A percentile compares a stretch with the other conserved stretches of the same genome.
These are phyloP conservation scores for Apis laboriosa DNA, from an alignment of 1,140 invertebrate genomes.

Conservation along the genomic window DNA sequence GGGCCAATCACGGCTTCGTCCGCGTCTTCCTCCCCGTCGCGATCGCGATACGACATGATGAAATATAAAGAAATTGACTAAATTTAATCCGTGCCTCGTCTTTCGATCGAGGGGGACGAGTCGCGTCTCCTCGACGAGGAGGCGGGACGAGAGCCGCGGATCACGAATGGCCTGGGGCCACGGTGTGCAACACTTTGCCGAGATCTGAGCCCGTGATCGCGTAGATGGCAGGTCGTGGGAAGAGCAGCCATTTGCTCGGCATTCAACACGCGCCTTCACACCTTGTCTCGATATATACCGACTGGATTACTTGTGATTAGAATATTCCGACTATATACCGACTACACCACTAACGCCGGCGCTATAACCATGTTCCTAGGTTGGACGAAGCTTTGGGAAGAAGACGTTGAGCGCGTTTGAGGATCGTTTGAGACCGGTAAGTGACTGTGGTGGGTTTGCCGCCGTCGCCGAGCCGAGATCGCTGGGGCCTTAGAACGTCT, in stretches of 20 bases:
- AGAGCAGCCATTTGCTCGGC: constrained; percentile 31
- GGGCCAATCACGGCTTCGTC: constrained; percentile 46
- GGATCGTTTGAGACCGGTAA: constrained; percentile 77
- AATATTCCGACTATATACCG: constrained; percentile 55
- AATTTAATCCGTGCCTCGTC: constrained; percentile 65
- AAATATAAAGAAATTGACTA: constrained; percentile 72
- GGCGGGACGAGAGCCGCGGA: constrained; percentile 54
- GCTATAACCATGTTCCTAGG: constrained; percentile 70
- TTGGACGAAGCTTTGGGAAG: constrained; percentile 74
- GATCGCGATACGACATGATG: constrained; percentile 40
- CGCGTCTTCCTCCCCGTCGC: constrained; percentile 37
- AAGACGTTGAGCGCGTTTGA: constrained; percentile 78
- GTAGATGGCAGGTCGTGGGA: background rate
- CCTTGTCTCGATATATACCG: constrained; percentile 43
- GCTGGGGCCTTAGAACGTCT: constrained; percentile 79
- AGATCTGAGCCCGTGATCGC: constrained; percentile 21
- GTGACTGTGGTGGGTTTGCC: constrained; percentile 79
- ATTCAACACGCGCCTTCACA: constrained; percentile 35
- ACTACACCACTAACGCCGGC: constrained; percentile 58
- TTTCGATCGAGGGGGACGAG: constrained; percentile 39
- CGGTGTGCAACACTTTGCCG: constrained; percentile 48
- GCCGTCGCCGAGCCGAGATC: constrained; percentile 82
- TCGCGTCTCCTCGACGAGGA: constrained; percentile 49
- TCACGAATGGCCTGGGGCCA: constrained; percentile 54
- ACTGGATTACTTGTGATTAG: constrained; percentile 49